These are phyloP conservation scores for Eilema griseolum DNA, from an alignment of 2,888 invertebrate species.

Conservation along the genomic window DNA sequence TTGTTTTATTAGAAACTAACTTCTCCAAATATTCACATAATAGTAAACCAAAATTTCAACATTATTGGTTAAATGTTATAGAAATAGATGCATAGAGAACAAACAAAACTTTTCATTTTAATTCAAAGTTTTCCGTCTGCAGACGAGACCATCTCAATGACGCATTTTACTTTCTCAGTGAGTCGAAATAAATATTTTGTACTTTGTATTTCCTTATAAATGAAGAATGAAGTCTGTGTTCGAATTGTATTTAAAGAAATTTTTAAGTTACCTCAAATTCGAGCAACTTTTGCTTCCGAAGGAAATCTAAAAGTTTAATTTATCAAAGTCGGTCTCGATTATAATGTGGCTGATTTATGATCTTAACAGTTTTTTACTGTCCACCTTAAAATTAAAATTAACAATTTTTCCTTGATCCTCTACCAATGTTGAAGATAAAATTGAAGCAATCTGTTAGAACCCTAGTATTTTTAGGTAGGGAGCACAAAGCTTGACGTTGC, in stretches of 20 bases:
- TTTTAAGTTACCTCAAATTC: conserved; percentile 21
- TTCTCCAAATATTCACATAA: not conserved
- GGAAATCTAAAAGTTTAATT: conserved; percentile 29
- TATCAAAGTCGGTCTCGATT: conserved; percentile 27
- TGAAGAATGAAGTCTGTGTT: conserved; percentile 19
- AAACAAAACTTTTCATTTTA: not conserved
- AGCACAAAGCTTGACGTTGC: not conserved
- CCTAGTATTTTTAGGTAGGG: not conserved
- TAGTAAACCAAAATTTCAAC: not conserved
- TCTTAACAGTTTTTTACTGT: conserved; percentile 16
- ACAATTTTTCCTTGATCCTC: not conserved
- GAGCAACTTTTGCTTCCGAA: conserved; percentile 22
- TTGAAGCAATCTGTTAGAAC: not conserved
- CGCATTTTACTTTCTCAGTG: not conserved
- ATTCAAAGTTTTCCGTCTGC: not conserved
- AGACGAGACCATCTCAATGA: not conserved
- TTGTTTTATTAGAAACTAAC: not conserved
- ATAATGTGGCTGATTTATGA: conserved; percentile 28
- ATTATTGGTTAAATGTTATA: not conserved
- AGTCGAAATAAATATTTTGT: conserved; percentile 11
- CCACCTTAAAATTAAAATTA: conserved; percentile 14
- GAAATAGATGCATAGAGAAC: not conserved
- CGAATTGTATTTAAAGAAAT: conserved; percentile 20
- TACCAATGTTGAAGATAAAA: not conserved
- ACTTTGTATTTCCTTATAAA: conserved; percentile 17